These are phyloP conservation scores for Aspidiotus rigidus DNA, from an alignment of 2,888 invertebrate species.

Conservation along the genomic window DNA sequence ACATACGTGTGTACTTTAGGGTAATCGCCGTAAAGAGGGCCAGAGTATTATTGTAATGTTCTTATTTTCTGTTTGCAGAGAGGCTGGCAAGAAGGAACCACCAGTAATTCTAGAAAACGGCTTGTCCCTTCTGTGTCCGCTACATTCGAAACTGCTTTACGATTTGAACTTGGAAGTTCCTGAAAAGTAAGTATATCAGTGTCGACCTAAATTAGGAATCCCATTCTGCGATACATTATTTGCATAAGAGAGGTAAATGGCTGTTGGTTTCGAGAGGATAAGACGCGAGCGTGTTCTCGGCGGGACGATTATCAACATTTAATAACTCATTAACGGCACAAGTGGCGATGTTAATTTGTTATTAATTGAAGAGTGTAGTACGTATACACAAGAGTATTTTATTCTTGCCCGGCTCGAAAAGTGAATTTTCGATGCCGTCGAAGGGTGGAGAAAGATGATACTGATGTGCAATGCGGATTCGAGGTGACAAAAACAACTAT, in stretches of 20 bases:
- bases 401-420: background rate
- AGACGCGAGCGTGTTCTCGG: background rate
- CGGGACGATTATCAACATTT: conserved; percentile 3
- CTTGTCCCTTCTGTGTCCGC: conserved; percentile 13
- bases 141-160: conserved; percentile 22
- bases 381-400: too few relatives aligned
- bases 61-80: conserved; percentile 27
- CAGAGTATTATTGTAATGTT: too few relatives aligned
- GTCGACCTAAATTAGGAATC: background rate
- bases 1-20: too few relatives aligned
- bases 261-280: background rate
- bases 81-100: conserved; percentile 37
- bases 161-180: conserved; percentile 22
- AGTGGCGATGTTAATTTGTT: conserved; percentile 16
- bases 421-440: background rate
- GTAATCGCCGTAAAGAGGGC: too few relatives aligned
- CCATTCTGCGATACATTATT: too few relatives aligned
- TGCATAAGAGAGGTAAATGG: background rate
- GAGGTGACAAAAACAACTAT: conserved; percentile 1
- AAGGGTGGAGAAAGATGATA: background rate
- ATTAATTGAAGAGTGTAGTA: conserved; percentile 8
- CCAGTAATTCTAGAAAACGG: conserved; percentile 36
- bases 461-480: background rate
- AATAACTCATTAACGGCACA: conserved; percentile 21
- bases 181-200: conserved; percentile 18